phyloP scores from a whole-genome alignment of 2,797 vertebrate genomes.

The Pteropus rufus region DNA sequence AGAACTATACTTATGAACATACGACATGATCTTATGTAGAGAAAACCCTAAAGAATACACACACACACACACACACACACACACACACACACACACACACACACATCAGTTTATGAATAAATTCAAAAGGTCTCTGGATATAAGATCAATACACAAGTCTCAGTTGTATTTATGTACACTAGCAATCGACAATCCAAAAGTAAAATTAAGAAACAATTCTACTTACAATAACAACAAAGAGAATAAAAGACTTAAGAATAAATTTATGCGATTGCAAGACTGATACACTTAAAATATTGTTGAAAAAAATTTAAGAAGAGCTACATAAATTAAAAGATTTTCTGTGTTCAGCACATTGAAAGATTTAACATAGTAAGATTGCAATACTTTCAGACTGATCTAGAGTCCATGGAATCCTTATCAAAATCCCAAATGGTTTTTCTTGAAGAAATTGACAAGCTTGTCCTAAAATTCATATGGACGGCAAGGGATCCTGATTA shows the following conservation, averaged over 20 bases:
- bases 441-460: background rate
- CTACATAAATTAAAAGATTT: background rate
- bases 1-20: background rate
- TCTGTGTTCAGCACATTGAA: background rate
- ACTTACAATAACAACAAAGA: background rate
- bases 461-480: background rate
- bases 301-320: background rate
- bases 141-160: background rate
- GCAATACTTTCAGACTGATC: background rate
- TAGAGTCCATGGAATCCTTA: background rate
- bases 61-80: background rate
- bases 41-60: background rate
- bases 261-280: background rate
- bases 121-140: background rate
- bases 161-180: background rate
- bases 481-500: background rate
- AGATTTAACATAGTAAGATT: background rate
- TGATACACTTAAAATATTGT: background rate
- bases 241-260: background rate
- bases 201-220: background rate
- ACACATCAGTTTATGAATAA: background rate
- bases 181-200: background rate
- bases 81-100: background rate
- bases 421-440: background rate
- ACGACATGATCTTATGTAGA: background rate